A percentile compares a stretch with the other conserved stretches of the same genome.
Evolutionary conservation across 2,797 vertebrate species (phyloP).

Genomic region (Leptodactylus fallax): DNA sequence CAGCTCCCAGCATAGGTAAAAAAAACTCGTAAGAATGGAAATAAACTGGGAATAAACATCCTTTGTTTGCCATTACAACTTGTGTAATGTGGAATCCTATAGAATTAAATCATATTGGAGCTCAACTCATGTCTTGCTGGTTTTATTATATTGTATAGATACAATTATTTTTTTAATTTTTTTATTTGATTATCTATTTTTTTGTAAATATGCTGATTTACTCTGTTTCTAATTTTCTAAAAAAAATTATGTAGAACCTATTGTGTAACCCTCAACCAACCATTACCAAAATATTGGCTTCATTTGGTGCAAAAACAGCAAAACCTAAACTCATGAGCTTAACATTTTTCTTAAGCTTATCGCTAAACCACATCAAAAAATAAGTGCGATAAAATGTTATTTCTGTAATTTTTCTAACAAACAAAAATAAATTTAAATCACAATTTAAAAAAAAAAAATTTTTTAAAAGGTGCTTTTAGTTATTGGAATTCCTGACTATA

Average conservation of each 20-base stretch:
- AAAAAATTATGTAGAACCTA: background rate
- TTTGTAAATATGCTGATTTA: background rate
- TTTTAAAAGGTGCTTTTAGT: background rate
- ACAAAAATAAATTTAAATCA: background rate
- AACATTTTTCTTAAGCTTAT: no score
- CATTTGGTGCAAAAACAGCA: background rate
- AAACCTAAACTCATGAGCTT: background rate
- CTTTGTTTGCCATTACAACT: slow-evolving; percentile 15
- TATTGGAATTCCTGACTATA: background rate
- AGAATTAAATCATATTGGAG: background rate
- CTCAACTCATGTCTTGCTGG: background rate
- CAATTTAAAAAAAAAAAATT: background rate
- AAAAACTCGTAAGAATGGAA: background rate
- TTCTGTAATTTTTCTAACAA: background rate
- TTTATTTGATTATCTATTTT: background rate
- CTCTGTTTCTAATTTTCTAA: background rate
- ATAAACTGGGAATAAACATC: background rate
- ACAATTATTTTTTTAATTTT: background rate
- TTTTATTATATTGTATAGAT: background rate
- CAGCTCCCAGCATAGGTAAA: background rate
- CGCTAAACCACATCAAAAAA: background rate
- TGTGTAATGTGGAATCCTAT: background rate
- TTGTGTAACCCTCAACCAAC: no score
- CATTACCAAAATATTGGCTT: background rate
- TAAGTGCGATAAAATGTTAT: background rate